Evolutionary conservation across 1,140 invertebrate species (phyloP).

Genomic region (Apis florea): DNA sequence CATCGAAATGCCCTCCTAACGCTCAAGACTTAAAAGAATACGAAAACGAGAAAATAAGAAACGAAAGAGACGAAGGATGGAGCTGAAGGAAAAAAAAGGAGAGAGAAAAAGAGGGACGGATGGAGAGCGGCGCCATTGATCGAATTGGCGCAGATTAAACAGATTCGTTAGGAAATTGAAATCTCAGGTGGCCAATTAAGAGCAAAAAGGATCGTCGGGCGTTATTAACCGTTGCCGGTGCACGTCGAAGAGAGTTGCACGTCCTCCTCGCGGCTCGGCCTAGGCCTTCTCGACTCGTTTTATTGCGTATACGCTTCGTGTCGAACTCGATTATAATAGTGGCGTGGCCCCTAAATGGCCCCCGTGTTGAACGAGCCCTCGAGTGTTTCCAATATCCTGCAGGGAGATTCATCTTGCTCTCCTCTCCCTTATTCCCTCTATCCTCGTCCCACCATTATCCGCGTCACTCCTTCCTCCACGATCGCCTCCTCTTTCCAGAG

Average conservation of each 20-base stretch:
- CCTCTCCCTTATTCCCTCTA: constrained; percentile 23
- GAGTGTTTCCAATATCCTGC: constrained; percentile 80
- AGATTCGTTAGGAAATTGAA: constrained; percentile 35
- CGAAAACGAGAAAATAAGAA: no score
- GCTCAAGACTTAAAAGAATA: no score
- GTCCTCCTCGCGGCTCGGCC: constrained; percentile 63
- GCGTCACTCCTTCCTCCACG: constrained; percentile 42
- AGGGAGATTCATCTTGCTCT: constrained; percentile 69
- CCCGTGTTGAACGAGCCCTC: constrained; percentile 76
- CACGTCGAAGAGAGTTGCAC: background rate
- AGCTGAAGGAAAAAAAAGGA: no score
- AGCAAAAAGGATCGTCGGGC: constrained; percentile 3
- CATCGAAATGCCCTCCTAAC: no score
- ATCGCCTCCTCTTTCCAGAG: constrained; percentile 60
- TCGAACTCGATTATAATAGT: constrained; percentile 76
- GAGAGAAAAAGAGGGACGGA: constrained; percentile 7
- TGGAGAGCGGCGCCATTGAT: constrained; percentile 20
- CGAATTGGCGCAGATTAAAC: constrained; percentile 23
- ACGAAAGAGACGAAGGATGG: no score
- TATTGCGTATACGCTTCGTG: constrained; percentile 67
- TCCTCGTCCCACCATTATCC: constrained; percentile 18
- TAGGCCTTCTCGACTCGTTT: constrained; percentile 57
- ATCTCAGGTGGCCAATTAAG: constrained; percentile 45
- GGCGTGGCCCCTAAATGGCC: constrained; percentile 72
- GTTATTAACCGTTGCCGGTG: constrained; percentile 23